Percentiles rank a stretch among this genome's conserved stretches.
phyloP scores from a whole-genome alignment of 2,797 vertebrate species.

The Chloroceryle amazona region DNA sequence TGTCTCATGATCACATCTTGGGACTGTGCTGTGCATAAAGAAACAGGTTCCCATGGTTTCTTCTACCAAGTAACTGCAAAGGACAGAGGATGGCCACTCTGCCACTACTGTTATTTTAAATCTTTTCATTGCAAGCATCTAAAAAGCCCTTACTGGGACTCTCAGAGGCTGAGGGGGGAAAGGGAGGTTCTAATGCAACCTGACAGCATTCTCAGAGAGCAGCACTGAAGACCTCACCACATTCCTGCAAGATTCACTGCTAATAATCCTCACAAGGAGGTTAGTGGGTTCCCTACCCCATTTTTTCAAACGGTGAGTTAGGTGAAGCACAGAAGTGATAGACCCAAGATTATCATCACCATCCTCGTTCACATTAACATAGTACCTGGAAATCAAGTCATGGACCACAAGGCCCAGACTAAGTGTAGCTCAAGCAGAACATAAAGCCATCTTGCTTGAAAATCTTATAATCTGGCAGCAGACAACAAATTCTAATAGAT shows the following conservation, averaged over 20 bases:
- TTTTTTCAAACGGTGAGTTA: not conserved
- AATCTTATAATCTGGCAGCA: not conserved
- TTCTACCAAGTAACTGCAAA: not conserved
- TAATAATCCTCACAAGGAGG: not conserved
- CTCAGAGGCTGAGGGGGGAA: not conserved
- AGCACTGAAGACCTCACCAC: not conserved
- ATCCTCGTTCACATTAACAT: rapidly evolving
- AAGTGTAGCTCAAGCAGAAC: not conserved
- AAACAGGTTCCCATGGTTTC: not conserved
- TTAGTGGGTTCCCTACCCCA: not conserved
- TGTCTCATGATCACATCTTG: not conserved
- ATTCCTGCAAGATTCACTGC: not conserved
- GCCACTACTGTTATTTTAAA: not conserved
- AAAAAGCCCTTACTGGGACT: not conserved
- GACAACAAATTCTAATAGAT: not conserved
- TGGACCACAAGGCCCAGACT: not conserved
- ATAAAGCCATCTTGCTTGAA: not conserved
- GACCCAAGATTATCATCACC: not conserved
- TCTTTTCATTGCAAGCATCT: not conserved
- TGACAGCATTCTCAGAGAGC: not conserved
- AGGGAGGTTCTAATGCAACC: not conserved
- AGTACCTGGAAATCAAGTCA: not conserved
- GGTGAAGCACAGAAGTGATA: not conserved
- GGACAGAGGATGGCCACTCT: not conserved
- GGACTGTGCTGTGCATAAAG: not conserved